Percentiles rank a stretch among this genome's conserved stretches.
phyloP scores from a whole-genome alignment of 2,888 invertebrate genomes.

The Parnassius smintheus region DNA sequence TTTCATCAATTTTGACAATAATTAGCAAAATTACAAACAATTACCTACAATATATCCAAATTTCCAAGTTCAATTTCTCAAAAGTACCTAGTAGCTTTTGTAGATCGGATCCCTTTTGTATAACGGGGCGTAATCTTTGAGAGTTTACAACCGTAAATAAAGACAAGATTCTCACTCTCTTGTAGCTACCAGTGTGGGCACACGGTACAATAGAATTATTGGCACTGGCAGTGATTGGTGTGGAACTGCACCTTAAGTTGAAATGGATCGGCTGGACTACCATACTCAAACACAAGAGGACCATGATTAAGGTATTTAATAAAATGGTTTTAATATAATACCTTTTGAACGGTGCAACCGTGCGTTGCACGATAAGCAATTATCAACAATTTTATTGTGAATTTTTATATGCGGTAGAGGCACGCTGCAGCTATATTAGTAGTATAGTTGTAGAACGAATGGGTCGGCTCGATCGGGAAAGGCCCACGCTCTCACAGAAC shows the following conservation, averaged over 20 bases:
- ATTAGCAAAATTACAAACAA: too few species aligned
- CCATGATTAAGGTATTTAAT: slow-evolving; percentile 87
- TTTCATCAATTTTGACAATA: too few species aligned
- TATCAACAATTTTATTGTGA: too few species aligned
- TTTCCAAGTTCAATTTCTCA: not conserved
- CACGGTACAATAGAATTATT: slow-evolving; percentile 91
- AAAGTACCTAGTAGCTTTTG: not conserved
- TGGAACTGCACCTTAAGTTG: slow-evolving; percentile 89
- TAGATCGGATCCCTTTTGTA: too few species aligned
- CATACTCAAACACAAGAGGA: slow-evolving; percentile 91
- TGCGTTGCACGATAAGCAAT: too few species aligned
- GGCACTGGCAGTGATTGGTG: slow-evolving; percentile 87
- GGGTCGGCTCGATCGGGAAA: too few species aligned
- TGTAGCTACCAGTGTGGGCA: slow-evolving; percentile 87
- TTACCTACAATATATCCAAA: too few species aligned
- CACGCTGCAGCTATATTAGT: too few species aligned
- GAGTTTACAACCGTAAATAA: not conserved
- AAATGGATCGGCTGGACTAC: slow-evolving; percentile 93
- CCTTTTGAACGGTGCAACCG: too few species aligned
- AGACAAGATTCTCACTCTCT: slow-evolving; percentile 19
- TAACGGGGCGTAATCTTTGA: not conserved
- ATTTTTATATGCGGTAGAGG: too few species aligned
- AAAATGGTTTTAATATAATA: not conserved
- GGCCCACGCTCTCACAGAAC: too few species aligned
- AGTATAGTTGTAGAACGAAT: too few species aligned